Base-by-base conservation (phyloP, 2,888 invertebrate species). In the Macrophya alboannulata region DNA sequence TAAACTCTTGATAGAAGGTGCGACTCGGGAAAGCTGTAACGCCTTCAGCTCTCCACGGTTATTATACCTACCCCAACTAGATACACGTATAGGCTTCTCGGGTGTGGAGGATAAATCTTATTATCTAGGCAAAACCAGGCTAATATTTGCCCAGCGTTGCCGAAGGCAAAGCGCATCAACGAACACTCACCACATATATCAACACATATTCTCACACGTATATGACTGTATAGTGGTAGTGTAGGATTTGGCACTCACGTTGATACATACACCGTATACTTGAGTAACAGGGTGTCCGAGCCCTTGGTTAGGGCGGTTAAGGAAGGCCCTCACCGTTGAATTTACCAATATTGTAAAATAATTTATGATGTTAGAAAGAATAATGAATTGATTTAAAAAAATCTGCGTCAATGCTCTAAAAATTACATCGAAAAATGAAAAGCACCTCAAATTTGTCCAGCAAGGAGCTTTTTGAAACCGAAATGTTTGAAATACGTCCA, bases 41-140 rank as follows among this genome's bases (percentile, higher is more conserved):
- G 81, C 81, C 81, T 62, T 81, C 62, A 59, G 81, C 81, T 62
- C 21, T 81, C 21, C 62, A 43, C 43, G 81, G 81, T 81, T 81
- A 81, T 81, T 81, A 81, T 21, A 77, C 37, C 77, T 45, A 77
- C 31, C 77, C n/a, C 31, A 77, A 77, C 51, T 77, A 55, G 37
- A 31, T 77, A 77, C 25, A 55, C 15, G 6, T 21, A 21, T 21
- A 81, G 62, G 51, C 21, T 79, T 4, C 37, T 55, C 62, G 17
- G 81, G 81, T n/a, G 37, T 62, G 15, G 86, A 86, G 88, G 89
- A 90, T 90, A 90, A 91, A 91, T 90, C 90, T 89, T 89, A 88
- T 90, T 90, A 91, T 89, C 89, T 84, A 82, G 84, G 86, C 85
- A 87, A 89, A 89, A 87, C 85, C 87, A n/a, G 86, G 82, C 87